Base-by-base conservation (phyloP, 2,888 invertebrate genomes). In the Graphium colonna region DNA sequence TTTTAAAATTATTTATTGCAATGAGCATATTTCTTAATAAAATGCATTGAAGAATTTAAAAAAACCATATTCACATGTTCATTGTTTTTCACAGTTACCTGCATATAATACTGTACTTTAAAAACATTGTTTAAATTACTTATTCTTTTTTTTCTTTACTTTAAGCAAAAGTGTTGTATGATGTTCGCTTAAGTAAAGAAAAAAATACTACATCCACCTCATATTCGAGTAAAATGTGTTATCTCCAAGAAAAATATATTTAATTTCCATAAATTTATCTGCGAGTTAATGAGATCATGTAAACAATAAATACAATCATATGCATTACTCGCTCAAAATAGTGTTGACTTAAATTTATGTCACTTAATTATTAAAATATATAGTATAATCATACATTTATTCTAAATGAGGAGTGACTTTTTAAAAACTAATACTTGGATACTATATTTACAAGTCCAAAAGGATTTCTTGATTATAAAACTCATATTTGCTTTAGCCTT, bases 261-360 rank as follows among this genome's bases (percentile, higher is more conserved):
- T 40, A 26, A 40, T 56, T 52, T 12, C 15, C 2, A 57, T 51
- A 64, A 62, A n/a, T n/a, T 57, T 50, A 58, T 56, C 67, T 63
- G 64, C 64, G 52, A 63, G 50, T 58, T 57, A 60, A 31, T 2
- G 72, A 74, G 72, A 75, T 75, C 73, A 73, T 65, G 1, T 42
- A 56, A 33, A 60, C 59, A 58, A 65, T 64, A 68, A 70, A 69
- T 70, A 73, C 62, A 57, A 60, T 58, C 51, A 55, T 58, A 64
- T 67, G 62, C 64, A 65, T 68, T 62, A 47, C 57, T 45, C 38
- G 15, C 44, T 45, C 38, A 40, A 18, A 44, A 40, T 33, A 31
- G n/a, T 18, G 50, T 44, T 41, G 21, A 45, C 48, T 52, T 50
- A 55, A 54, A 57, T 51, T 54, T 43, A 50, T 55, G 49, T 40